Evolutionary conservation across 2,113 vertebrate genomes (phyloP), one percentile per base, ranked within the genome.

Genomic region (Podarcis cretensis): DNA sequence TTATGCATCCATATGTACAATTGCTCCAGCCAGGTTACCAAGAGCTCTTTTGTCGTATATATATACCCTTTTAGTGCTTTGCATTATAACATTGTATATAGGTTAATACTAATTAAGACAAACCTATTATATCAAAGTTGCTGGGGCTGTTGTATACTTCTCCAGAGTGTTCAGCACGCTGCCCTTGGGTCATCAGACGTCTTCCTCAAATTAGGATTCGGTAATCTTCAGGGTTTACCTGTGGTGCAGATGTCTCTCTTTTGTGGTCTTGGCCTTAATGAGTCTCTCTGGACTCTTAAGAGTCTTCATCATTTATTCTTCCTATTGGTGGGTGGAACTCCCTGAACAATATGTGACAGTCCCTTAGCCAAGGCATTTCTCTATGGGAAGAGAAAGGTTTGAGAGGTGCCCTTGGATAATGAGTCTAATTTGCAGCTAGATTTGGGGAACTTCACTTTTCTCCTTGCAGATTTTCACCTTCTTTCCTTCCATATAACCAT

Each of bases 211-310:
- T 89, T 85, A 90, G 81, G 65, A 90, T 88, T 87, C 65, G 79
- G 9, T 88, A 81, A 68, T 93, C 93, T 91, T 93, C 85, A 88
- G 93, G 74, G 88, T 91, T 92, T 93, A 54, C 69, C 84, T 88
- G 57, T 92, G 86, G 84, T 93, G 84, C 90, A 93, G 90, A 88
- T 95, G 90, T 87, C 80, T 93, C 90, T 86, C 87, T 73, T 87
- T 75, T 90, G 90, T 90, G 78, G 75, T 92, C 21, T 82, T 84
- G 85, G 57, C 82, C 78, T 81, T 96, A 96, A 94, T 25, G 87
- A 96, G 91, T 91, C 94, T 92, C 91, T 92, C 88, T 93, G 90
- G 93, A 92, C 83, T 91, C 37, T 48, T 16, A 92, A 63, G 66
- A 89, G 85, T 92, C 30, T 21, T 87, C 54, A 9, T 89, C 91